Evolutionary conservation across 2,888 invertebrate genomes (phyloP).

Genomic region (Malthinus seriepunctatus): DNA sequence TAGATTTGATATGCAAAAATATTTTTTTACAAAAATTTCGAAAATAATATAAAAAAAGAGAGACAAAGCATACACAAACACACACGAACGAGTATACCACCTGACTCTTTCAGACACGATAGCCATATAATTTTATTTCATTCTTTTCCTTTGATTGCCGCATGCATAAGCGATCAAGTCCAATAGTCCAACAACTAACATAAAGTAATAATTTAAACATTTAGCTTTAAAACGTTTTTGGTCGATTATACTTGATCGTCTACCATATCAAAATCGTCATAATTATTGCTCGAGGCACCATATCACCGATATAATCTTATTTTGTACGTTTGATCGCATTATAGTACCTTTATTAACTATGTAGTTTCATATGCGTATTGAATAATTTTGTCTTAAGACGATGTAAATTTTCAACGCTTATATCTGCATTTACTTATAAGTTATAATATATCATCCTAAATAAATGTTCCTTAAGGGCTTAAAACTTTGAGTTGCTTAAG

Average conservation of each 20-base stretch:
- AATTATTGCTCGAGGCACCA: constrained; percentile 37
- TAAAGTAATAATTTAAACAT: constrained; percentile 10
- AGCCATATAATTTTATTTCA: constrained; percentile 39
- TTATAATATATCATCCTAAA: constrained; percentile 1
- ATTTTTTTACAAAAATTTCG: background rate
- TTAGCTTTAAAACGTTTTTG: constrained; percentile 13
- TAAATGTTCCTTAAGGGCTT: constrained; percentile 2
- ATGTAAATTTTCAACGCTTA: constrained; percentile 21
- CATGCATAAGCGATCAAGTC: constrained; percentile 42
- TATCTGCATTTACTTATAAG: constrained; percentile 8
- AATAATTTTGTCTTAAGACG: constrained; percentile 20
- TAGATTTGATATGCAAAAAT: background rate
- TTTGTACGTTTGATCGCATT: constrained; percentile 41
- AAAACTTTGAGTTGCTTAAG: background rate
- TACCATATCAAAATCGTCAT: constrained; percentile 37
- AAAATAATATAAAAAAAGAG: constrained; percentile 19
- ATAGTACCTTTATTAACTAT: constrained; percentile 34
- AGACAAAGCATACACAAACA: constrained; percentile 7
- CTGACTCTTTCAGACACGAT: constrained; percentile 39
- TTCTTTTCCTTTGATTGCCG: constrained; percentile 39
- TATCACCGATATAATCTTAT: constrained; percentile 43
- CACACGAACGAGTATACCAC: constrained; percentile 38
- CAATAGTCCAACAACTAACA: constrained; percentile 30
- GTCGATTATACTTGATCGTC: constrained; percentile 29
- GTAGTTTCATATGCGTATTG: constrained; percentile 15